A percentile compares a stretch with the other conserved stretches of the same genome.
phyloP scores from a whole-genome alignment of 2,113 vertebrate species.

The Nansenia antarctica region DNA sequence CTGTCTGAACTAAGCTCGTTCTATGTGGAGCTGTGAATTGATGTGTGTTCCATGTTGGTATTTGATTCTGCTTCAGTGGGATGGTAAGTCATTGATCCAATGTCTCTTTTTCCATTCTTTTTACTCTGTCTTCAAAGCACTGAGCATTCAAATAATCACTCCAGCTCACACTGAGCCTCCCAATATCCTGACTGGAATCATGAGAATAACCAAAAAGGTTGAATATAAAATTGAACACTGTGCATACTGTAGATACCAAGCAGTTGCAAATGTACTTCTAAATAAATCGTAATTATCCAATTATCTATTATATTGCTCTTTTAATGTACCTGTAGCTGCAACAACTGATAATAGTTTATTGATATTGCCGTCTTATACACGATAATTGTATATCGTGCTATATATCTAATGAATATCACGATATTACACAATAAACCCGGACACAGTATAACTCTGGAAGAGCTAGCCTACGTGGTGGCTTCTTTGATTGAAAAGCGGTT shows the following conservation, averaged over 20 bases:
- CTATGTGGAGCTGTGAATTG: not conserved
- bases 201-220: slow-evolving; percentile 40
- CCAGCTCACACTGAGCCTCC: slow-evolving; percentile 20
- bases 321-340: too few species aligned
- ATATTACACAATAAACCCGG: slow-evolving; percentile 46
- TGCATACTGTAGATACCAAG: not conserved
- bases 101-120: slow-evolving; percentile 1
- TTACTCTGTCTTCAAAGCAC: slow-evolving; percentile 22
- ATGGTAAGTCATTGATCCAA: slow-evolving; percentile 24
- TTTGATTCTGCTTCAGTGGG: not conserved
- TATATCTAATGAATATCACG: slow-evolving; percentile 2
- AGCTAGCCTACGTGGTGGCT: not conserved
- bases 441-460: slow-evolving; percentile 29
- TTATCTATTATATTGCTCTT: not conserved
- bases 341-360: too few species aligned
- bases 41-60: too few species aligned
- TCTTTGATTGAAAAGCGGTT: slow-evolving; percentile 27
- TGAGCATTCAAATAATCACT: slow-evolving; percentile 40
- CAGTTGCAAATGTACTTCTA: not conserved
- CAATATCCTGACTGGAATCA: slow-evolving; percentile 17
- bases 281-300: not conserved
- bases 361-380: too few species aligned
- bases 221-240: slow-evolving; percentile 30
- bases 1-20: too few species aligned
- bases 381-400: not conserved